Conservation (phyloP, 1,140 invertebrate species). For the Drosophila biarmipes region DNA sequence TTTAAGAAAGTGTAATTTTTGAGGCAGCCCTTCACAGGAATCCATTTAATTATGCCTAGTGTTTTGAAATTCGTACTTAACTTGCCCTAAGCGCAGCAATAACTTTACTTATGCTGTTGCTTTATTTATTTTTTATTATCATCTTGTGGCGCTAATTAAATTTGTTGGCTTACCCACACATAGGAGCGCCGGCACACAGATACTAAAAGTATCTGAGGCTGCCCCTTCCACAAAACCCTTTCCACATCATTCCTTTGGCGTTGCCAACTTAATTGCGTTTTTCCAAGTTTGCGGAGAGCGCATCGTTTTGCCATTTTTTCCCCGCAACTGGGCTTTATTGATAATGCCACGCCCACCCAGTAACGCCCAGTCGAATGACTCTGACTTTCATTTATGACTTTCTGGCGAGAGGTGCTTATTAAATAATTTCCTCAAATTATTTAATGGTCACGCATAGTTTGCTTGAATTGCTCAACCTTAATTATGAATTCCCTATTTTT, state of each 20-base stretch:
- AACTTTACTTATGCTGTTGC: constrained; percentile 17
- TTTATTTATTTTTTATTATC: constrained; percentile 25
- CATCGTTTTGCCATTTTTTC: constrained; percentile 6
- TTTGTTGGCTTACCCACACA: constrained; percentile 31
- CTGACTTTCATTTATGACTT: constrained; percentile 4
- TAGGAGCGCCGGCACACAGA: constrained; percentile 1
- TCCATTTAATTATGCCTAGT: neutral
- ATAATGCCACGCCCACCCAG: constrained; percentile 21
- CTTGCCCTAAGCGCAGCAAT: neutral
- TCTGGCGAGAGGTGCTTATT: constrained; percentile 1
- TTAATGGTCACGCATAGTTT: constrained; percentile 1
- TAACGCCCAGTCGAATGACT: neutral
- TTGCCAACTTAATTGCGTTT: constrained; percentile 55
- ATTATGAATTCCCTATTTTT: constrained; percentile 5
- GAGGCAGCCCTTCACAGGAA: neutral
- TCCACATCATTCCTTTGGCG: constrained; percentile 12
- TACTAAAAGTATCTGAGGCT: neutral
- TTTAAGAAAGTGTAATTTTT: neutral
- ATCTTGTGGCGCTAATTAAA: constrained; percentile 53
- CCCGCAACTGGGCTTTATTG: constrained; percentile 20
- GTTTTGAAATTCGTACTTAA: neutral
- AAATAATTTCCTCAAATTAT: constrained; percentile 18
- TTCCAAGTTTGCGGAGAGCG: constrained; percentile 37
- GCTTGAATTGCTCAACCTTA: neutral
- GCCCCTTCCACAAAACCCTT: neutral